A percentile compares a stretch with the other conserved stretches of the same genome.
Evolutionary conservation across 2,888 invertebrate species (phyloP).

Genomic region (Drosophila colorata): DNA sequence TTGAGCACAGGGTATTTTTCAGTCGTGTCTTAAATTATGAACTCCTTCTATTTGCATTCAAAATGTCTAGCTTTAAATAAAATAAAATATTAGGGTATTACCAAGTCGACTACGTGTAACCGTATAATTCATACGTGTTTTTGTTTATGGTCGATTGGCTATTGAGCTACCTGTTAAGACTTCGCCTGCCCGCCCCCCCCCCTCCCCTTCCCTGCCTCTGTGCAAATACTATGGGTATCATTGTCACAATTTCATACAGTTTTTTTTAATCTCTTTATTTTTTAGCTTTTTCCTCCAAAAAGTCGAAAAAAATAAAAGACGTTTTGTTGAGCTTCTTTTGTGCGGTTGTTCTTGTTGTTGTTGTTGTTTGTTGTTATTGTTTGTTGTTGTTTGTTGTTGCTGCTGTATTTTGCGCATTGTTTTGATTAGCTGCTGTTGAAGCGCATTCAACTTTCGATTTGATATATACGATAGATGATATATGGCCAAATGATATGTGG

Average conservation of each 20-base stretch:
- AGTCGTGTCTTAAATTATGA: no score
- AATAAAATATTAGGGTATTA: conserved; percentile 6
- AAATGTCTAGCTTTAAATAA: not conserved
- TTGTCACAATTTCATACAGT: conserved; percentile 26
- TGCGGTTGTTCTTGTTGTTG: conserved; percentile 2
- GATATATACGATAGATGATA: conserved; percentile 38
- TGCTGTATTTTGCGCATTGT: conserved; percentile 30
- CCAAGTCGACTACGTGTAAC: not conserved
- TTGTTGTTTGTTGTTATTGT: conserved; percentile 3
- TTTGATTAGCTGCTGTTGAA: conserved; percentile 49
- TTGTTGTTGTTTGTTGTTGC: not conserved
- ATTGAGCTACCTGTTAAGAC: conserved; percentile 38
- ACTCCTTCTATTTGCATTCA: no score
- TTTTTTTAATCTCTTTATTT: conserved; percentile 5
- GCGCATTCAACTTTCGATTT: conserved; percentile 59
- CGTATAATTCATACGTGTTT: not conserved
- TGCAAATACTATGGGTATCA: conserved; percentile 15
- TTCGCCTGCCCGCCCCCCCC: not conserved
- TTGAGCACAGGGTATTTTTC: no score
- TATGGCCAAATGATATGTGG: conserved; percentile 10
- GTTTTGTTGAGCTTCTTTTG: conserved; percentile 27
- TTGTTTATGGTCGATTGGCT: conserved; percentile 5
- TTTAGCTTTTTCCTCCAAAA: conserved; percentile 11
- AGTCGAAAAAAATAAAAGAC: conserved; percentile 3
- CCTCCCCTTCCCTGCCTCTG: not conserved